These are phyloP conservation scores for Phoebastria nigripes DNA, from an alignment of 2,797 vertebrate species.

Conservation along the genomic window DNA sequence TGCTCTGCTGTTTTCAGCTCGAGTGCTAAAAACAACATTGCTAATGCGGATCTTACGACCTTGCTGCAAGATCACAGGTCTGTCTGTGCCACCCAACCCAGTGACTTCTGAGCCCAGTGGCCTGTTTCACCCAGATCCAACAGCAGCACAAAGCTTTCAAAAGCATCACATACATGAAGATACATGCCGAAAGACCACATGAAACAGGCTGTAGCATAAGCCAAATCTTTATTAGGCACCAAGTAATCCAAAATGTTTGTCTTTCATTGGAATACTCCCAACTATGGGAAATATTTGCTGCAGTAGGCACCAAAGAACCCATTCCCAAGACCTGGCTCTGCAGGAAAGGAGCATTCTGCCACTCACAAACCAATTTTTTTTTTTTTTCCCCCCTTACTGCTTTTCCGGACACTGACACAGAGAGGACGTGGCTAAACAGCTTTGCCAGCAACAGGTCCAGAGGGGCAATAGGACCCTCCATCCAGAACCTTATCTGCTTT, in stretches of 20 bases:
- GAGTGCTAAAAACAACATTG: not conserved
- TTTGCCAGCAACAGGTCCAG: not conserved
- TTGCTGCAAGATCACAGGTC: not conserved
- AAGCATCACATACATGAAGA: not conserved
- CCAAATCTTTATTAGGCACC: not conserved
- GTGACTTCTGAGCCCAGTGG: not conserved
- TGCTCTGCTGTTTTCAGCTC: not conserved
- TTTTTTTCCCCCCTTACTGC: not conserved
- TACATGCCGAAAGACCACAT: accelerated
- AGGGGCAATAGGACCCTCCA: not conserved
- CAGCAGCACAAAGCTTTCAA: not conserved
- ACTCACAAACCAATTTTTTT: not conserved
- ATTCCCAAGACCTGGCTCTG: not conserved
- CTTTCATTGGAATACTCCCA: not conserved
- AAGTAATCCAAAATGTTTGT: not conserved
- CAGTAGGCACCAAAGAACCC: not conserved
- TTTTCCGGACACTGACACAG: not conserved
- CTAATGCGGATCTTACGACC: accelerated
- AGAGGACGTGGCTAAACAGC: not conserved
- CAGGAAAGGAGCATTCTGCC: not conserved
- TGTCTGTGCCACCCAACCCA: not conserved
- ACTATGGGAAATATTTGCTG: not conserved
- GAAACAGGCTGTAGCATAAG: not conserved
- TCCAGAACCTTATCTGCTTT: not conserved
- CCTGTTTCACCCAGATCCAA: not conserved